Evolutionary conservation across 2,797 vertebrate species (phyloP).

Genomic region (Ceyx erithaca): DNA sequence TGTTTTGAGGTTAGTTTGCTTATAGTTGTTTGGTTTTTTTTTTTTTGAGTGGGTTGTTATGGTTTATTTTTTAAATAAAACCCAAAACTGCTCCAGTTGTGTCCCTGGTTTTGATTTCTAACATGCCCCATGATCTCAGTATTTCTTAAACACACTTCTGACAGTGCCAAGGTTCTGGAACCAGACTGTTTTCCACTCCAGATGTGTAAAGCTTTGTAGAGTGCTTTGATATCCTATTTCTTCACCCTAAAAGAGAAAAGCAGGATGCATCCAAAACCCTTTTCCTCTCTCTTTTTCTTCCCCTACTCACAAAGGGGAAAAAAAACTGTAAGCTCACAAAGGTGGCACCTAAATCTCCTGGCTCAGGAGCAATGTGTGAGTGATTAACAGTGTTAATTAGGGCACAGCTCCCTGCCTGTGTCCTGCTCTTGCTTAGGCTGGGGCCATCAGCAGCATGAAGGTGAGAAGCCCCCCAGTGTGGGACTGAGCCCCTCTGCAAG

Average conservation of each 20-base stretch:
- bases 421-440: neutral
- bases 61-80: neutral
- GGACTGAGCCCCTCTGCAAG: neutral
- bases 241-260: neutral
- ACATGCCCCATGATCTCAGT: neutral
- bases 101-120: slow-evolving; percentile 2
- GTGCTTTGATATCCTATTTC: neutral
- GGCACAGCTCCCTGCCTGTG: neutral
- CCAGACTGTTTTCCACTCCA: slow-evolving; percentile 2
- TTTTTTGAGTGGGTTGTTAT: neutral
- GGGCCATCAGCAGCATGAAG: neutral
- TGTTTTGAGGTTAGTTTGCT: neutral
- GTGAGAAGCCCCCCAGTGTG: neutral
- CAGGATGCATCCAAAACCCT: neutral
- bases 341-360: neutral
- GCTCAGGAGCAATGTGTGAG: neutral
- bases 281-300: neutral
- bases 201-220: neutral
- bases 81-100: neutral
- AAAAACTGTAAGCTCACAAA: neutral
- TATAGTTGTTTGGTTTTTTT: neutral
- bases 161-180: neutral
- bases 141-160: slow-evolving; percentile 1
- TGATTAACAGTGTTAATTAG: neutral
- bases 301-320: neutral